Evolutionary conservation across 2,888 invertebrate genomes (phyloP).

Genomic region (Himalopsyche tibetana): DNA sequence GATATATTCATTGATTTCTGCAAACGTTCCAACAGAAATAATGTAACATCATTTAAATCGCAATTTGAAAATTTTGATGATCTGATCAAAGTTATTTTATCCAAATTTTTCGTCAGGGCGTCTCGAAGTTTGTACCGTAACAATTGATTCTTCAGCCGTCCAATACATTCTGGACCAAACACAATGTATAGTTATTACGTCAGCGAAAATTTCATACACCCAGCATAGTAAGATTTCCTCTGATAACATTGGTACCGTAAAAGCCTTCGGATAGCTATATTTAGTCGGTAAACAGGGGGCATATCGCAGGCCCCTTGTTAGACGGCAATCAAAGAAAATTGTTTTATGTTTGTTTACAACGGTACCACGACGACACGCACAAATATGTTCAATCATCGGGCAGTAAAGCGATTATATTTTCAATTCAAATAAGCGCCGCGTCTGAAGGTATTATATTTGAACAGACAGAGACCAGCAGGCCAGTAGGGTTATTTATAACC

Average conservation of each 20-base stretch:
- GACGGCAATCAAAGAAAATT: constrained; percentile 53
- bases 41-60: too few species aligned
- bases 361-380: constrained; percentile 51
- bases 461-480: not conserved
- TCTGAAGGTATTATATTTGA: not conserved
- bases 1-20: too few species aligned
- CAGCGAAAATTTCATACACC: not conserved
- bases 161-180: too few species aligned
- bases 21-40: too few species aligned
- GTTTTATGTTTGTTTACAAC: constrained; percentile 61
- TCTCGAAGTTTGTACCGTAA: too few species aligned
- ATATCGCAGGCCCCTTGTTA: constrained; percentile 43
- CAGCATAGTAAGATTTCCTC: not conserved
- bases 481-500: not conserved
- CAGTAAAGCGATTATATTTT: constrained; percentile 9
- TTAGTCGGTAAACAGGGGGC: not conserved
- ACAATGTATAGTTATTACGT: not conserved
- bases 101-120: too few species aligned
- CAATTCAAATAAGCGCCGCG: not conserved
- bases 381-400: constrained; percentile 60
- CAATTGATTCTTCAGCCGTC: too few species aligned
- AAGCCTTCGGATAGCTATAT: constrained; percentile 10
- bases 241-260: not conserved
- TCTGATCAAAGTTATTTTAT: too few species aligned
- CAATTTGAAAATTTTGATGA: too few species aligned